Percentiles rank a stretch among this genome's conserved stretches.
phyloP scores from a whole-genome alignment of 2,797 vertebrate species.

The Knipowitschia caucasica region DNA sequence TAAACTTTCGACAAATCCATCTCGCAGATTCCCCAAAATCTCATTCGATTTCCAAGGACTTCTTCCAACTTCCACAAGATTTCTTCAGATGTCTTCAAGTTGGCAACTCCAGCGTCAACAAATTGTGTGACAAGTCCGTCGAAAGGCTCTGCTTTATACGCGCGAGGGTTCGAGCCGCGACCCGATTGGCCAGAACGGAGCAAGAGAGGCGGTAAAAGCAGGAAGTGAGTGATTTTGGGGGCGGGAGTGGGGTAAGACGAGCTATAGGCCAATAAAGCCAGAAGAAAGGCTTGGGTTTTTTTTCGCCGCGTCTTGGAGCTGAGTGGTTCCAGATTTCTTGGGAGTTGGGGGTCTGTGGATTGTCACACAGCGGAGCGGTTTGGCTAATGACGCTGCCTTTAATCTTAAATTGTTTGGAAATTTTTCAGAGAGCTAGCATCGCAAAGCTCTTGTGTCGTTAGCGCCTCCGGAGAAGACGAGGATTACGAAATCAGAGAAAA shows the following conservation, averaged over 20 bases:
- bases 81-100: slow-evolving; percentile 54
- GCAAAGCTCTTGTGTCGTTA: slow-evolving; percentile 5
- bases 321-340: slow-evolving; percentile 91
- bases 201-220: slow-evolving; percentile 52
- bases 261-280: slow-evolving; percentile 62
- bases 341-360: slow-evolving; percentile 49
- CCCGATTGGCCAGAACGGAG: slow-evolving; percentile 58
- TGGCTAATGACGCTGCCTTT: slow-evolving; percentile 14
- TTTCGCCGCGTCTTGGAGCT: slow-evolving; percentile 71
- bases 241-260: slow-evolving; percentile 71
- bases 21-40: no score
- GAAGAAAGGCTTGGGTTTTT: slow-evolving; percentile 64
- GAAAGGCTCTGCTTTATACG: slow-evolving; percentile 71
- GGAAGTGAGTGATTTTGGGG: slow-evolving; percentile 65
- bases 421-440: not conserved
- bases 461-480: not conserved
- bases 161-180: slow-evolving; percentile 32
- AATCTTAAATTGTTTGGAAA: not conserved
- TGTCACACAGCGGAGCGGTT: slow-evolving; percentile 20
- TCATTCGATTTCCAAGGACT: no score
- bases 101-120: slow-evolving; percentile 70
- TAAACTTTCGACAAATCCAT: no score
- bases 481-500: not conserved
- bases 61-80: no score
- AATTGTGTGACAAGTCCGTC: slow-evolving; percentile 70